Evolutionary conservation across 2,797 vertebrate species (phyloP).

Genomic region (Ptychobarbus kaznakovi): DNA sequence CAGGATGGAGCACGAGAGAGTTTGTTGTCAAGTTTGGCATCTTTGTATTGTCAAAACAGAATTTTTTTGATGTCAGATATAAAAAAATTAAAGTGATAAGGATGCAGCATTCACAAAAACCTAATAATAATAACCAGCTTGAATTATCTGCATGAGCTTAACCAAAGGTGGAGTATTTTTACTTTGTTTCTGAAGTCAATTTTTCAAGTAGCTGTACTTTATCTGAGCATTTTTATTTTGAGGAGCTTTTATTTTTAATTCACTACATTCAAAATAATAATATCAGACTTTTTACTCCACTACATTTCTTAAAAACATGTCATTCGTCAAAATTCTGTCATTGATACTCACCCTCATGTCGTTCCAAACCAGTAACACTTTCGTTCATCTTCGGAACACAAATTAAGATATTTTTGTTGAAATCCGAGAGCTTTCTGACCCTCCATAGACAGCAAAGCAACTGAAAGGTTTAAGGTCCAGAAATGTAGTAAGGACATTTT

Average conservation of each 20-base stretch:
- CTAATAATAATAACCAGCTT: neutral
- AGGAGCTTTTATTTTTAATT: neutral
- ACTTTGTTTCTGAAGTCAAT: neutral
- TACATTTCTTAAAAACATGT: neutral
- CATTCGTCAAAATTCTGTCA: neutral
- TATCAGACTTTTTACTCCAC: neutral
- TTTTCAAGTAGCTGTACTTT: neutral
- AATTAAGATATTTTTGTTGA: neutral
- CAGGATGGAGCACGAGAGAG: conserved; percentile 4
- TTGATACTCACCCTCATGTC: neutral
- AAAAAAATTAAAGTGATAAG: neutral
- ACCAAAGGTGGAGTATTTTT: neutral
- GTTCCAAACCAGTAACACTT: neutral
- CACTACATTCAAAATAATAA: neutral
- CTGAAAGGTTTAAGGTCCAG: neutral
- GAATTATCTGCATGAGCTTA: neutral
- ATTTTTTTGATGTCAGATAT: conserved; percentile 5
- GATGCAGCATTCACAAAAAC: neutral
- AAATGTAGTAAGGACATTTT: neutral
- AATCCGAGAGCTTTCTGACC: neutral
- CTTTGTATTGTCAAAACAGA: conserved; percentile 24
- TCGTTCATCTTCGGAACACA: neutral
- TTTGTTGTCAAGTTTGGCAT: conserved; percentile 13
- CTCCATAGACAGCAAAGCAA: too few relatives aligned
- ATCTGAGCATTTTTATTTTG: neutral